Conservation (phyloP, 1,140 invertebrate species). For the Drosophila ambigua region DNA sequence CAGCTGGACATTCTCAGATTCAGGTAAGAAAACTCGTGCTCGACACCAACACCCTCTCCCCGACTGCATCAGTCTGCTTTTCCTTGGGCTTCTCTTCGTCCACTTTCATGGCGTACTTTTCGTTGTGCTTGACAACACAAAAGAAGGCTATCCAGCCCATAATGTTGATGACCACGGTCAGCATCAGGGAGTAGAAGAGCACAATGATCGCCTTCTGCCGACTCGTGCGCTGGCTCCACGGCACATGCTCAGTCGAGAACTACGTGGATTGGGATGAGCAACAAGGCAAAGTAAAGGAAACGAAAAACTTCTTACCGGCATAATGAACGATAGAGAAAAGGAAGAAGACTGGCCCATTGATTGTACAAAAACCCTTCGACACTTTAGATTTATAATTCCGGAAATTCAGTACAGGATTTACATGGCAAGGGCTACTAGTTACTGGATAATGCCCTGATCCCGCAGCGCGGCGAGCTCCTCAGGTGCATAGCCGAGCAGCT, state of each 20-base stretch:
- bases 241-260: constrained; percentile 4
- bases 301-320: constrained; percentile 18
- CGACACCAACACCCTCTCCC: not conserved
- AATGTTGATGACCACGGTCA: constrained; percentile 1
- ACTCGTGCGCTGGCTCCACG: constrained; percentile 32
- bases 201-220: constrained; percentile 33
- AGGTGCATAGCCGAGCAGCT: constrained; percentile 87
- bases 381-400: constrained; percentile 12
- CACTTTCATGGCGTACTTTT: constrained; percentile 6
- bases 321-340: not conserved
- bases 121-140: constrained; percentile 22
- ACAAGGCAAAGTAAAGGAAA: too few species aligned
- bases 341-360: not conserved
- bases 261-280: not conserved
- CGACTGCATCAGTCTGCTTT: too few species aligned
- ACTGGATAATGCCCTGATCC: constrained; percentile 61
- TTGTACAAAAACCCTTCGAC: not conserved
- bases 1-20: constrained; percentile 26
- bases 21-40: constrained; percentile 44
- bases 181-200: constrained; percentile 3
- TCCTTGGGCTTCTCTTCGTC: not conserved
- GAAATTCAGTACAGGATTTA: not conserved
- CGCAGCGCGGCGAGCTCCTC: constrained; percentile 45
- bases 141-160: constrained; percentile 19
- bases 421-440: not conserved